A percentile compares a stretch with the other conserved stretches of the same genome.
These are phyloP conservation scores for Corythornis vintsioides DNA, from an alignment of 2,113 vertebrate species.

Conservation along the genomic window DNA sequence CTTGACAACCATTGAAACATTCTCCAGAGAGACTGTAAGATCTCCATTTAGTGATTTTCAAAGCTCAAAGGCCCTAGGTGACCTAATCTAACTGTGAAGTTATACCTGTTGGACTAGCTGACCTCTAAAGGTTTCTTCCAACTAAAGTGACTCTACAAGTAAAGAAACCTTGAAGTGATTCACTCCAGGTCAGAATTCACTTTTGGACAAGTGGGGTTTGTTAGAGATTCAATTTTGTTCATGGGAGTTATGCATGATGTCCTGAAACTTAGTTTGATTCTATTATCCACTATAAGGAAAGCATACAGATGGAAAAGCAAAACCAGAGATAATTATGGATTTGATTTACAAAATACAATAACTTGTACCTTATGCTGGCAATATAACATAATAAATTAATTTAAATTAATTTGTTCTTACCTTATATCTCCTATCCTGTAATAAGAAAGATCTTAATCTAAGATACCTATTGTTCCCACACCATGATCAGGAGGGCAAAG, in stretches of 20 bases:
- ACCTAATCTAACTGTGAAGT: not conserved
- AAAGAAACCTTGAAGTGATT: not conserved
- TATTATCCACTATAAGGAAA: not conserved
- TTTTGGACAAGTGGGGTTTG: not conserved
- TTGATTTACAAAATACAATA: constrained; percentile 6
- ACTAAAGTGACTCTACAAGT: not conserved
- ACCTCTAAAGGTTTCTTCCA: not conserved
- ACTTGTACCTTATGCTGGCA: not conserved
- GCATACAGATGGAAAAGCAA: not conserved
- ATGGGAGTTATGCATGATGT: not conserved
- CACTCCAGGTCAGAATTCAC: not conserved
- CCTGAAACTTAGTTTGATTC: not conserved
- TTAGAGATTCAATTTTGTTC: not conserved
- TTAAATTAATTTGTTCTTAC: not conserved
- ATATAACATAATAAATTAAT: not conserved
- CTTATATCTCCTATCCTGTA: not conserved
- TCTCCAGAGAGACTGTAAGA: not conserved
- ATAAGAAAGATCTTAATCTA: not conserved
- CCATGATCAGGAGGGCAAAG: not conserved
- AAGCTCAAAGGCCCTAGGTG: not conserved
- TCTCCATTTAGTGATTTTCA: not conserved
- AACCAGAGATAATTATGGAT: not conserved
- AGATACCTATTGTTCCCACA: not conserved
- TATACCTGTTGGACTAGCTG: not conserved
- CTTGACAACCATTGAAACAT: not conserved